Base-by-base conservation (phyloP, 2,113 vertebrate species). In the Chascanopsetta lugubris region DNA sequence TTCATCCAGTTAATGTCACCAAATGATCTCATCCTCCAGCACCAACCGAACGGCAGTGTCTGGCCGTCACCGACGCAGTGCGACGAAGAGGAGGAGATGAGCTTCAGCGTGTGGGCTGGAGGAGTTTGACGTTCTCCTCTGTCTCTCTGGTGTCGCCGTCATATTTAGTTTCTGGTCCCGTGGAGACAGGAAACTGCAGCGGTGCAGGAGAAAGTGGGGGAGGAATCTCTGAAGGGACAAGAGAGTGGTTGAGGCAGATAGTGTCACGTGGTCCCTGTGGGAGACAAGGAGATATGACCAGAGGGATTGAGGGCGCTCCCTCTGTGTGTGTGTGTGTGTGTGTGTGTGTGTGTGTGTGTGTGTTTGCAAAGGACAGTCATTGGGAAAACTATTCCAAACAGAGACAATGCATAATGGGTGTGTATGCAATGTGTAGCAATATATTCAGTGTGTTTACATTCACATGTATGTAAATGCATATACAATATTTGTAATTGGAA, bases 151-250 rank as follows among this genome's bases (percentile, higher is more conserved):
- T 82, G 78, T 58, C 57, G 69, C 75, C 84, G 85, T 88, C 84
- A 88, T 86, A 83, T 85, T 86, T 80, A 82, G 84, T 88, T 85
- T 85, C 80, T 77, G 80, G 59, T 81, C 85, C 77, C 84, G n/a
- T 17, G 62, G 64, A 75, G 88, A 78, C 49, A 43, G 32, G 72
- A 73, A 83, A 75, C 55, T 75, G 72, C 77, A 74, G 63, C 45
- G 54, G 69, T 13, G 45, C n/a, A n/a, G n/a, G 75, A 76, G 59
- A 60, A 46, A 69, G 81, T 71, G 60, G 58, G 69, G 43, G 54
- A 64, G 61, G 30, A 78, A 58, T 84, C 83, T 88, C 86, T 29
- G 63, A 78, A 77, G 85, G 72, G 82, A 84, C 68, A 11, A 24
- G 60, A 86, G 85, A 86, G 76, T 83, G 81, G 69, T 61, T 66